Percentiles rank a stretch among this genome's conserved stretches.
phyloP scores from a whole-genome alignment of 2,888 invertebrate genomes.

The Drosophila hamatofila region DNA sequence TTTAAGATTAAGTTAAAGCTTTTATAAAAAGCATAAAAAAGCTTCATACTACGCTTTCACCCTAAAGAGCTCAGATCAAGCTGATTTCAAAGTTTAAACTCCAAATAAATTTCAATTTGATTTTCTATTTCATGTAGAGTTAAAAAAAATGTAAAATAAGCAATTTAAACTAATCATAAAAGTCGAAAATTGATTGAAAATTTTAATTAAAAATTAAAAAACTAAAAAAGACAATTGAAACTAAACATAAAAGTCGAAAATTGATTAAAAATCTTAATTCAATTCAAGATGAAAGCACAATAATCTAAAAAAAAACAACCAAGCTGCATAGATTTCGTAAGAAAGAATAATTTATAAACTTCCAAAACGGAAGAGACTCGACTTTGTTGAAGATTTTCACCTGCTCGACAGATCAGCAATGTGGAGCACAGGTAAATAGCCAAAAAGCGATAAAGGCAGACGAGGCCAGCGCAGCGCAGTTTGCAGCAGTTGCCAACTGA shows the following conservation, averaged over 20 bases:
- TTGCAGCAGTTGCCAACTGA: slow-evolving; percentile 20
- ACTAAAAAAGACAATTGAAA: too few species aligned
- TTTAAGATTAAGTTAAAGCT: too few species aligned
- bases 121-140: too few species aligned
- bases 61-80: too few species aligned
- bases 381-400: background rate
- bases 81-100: too few species aligned
- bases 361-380: background rate
- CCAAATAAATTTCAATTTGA: background rate
- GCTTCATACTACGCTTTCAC: too few species aligned
- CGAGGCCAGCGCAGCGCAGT: slow-evolving; percentile 1
- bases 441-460: background rate
- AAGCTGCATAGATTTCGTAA: background rate
- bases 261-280: background rate
- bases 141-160: too few species aligned
- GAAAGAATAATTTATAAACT: background rate
- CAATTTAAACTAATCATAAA: too few species aligned
- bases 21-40: too few species aligned
- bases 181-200: background rate
- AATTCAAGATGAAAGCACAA: background rate
- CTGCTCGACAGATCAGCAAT: background rate
- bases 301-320: background rate
- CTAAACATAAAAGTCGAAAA: background rate
- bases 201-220: too few species aligned
- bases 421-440: slow-evolving; percentile 1